A percentile compares a stretch with the other conserved stretches of the same genome.
Conservation (phyloP, 2,113 vertebrate species). For the Athene cunicularia region DNA sequence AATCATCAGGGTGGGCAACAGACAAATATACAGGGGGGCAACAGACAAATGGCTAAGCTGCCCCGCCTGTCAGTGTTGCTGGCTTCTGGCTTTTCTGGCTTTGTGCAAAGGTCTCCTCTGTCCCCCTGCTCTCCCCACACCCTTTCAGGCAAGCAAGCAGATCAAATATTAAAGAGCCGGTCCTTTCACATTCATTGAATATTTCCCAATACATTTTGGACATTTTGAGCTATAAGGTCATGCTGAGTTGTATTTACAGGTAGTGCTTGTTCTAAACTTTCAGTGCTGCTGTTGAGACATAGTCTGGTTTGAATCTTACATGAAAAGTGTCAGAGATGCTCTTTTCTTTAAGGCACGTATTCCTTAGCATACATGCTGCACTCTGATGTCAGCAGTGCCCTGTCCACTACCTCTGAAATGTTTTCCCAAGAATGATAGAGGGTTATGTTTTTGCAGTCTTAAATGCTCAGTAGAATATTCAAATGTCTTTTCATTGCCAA, state of each 20-base stretch:
- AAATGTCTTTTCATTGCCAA: not conserved
- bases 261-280: not conserved
- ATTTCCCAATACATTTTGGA: not conserved
- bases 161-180: not conserved
- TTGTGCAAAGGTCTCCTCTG: not conserved
- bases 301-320: not conserved
- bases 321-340: not conserved
- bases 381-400: not conserved
- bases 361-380: not conserved
- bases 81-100: not conserved
- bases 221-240: not conserved
- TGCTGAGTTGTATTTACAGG: not conserved
- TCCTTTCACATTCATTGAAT: not conserved
- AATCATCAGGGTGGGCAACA: no score
- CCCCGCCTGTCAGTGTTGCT: not conserved
- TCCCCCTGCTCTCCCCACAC: fast-evolving
- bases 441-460: not conserved
- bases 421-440: not conserved
- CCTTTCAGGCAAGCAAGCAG: not conserved
- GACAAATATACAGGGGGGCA: not conserved
- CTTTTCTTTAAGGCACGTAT: not conserved
- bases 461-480: not conserved
- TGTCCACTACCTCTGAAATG: not conserved
- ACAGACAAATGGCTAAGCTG: not conserved
- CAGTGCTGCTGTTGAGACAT: not conserved